Conservation (phyloP, 1,140 invertebrate genomes). For the Batillaria attramentaria region DNA sequence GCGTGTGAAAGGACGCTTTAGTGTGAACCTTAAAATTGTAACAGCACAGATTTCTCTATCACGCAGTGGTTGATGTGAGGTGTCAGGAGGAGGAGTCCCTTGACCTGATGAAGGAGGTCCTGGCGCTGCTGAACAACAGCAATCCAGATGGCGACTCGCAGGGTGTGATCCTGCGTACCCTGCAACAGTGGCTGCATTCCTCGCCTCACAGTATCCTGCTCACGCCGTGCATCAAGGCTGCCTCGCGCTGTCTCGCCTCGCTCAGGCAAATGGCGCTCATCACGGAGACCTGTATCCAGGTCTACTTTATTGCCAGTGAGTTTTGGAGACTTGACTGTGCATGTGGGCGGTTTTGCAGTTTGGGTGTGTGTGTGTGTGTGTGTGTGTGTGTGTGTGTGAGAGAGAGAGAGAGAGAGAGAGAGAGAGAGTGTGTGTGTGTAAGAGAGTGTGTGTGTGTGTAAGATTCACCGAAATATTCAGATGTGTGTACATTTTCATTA, state of each 20-base stretch:
- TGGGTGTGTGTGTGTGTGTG: neutral
- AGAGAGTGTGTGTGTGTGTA: too few species aligned
- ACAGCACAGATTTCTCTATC: too few species aligned
- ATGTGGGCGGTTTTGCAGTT: too few species aligned
- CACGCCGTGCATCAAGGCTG: constrained; percentile 62
- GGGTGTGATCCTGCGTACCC: constrained; percentile 71
- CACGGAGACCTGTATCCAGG: constrained; percentile 65
- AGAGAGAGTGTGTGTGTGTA: too few species aligned
- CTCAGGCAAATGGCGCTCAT: constrained; percentile 63
- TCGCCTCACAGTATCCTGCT: constrained; percentile 66
- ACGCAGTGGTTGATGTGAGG: constrained; percentile 16
- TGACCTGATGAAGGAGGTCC: constrained; percentile 73
- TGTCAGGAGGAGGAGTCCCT: constrained; percentile 73
- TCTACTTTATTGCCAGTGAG: constrained; percentile 64
- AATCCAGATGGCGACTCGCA: constrained; percentile 72
- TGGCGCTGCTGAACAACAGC: constrained; percentile 70
- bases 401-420: too few species aligned
- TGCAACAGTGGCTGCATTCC: constrained; percentile 71
- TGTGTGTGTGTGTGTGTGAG: too few species aligned
- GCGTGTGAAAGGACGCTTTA: too few species aligned
- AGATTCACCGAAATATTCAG: too few species aligned
- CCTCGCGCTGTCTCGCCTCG: constrained; percentile 63
- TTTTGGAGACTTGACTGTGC: neutral
- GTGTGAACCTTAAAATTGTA: too few species aligned
- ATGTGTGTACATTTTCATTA: too few species aligned